Evolutionary conservation across 53 echinoderm and acorn worm species (phyloP).

Genomic region (Arbacia lixula): DNA sequence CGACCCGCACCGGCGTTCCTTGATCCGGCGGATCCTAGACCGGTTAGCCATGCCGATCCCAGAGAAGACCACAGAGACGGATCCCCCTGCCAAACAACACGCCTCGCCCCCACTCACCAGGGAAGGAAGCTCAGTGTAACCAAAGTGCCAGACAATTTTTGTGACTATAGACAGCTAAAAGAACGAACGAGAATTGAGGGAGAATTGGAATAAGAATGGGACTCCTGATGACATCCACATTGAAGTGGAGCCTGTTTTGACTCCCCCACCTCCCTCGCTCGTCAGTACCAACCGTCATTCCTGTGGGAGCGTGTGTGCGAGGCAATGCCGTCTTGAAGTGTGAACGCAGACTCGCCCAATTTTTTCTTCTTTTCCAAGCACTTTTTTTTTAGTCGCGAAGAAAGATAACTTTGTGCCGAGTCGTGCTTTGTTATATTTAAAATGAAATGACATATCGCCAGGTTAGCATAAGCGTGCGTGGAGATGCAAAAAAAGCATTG

Average conservation of each 20-base stretch:
- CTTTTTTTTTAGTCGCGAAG: constrained; percentile 18
- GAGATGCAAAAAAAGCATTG: too few species aligned
- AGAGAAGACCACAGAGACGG: too few species aligned
- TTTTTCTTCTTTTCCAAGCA: constrained; percentile 12
- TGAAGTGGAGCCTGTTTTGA: not conserved
- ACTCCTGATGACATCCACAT: not conserved
- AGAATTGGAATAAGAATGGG: too few species aligned
- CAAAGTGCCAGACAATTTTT: constrained; percentile 49
- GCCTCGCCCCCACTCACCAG: constrained; percentile 2
- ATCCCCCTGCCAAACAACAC: too few species aligned
- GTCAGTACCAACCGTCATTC: constrained; percentile 8
- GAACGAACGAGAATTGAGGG: constrained; percentile 9
- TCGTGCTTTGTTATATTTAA: constrained; percentile 14
- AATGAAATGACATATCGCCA: too few species aligned
- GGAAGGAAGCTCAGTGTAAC: constrained; percentile 40
- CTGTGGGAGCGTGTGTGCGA: constrained; percentile 56
- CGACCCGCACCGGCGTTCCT: constrained; percentile 9
- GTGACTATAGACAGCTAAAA: constrained; percentile 17
- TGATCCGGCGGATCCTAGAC: constrained; percentile 29
- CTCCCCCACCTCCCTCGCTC: constrained; percentile 7
- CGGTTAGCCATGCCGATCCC: not conserved
- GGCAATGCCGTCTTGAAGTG: constrained; percentile 46
- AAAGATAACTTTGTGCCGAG: constrained; percentile 7
- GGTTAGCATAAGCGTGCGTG: too few species aligned
- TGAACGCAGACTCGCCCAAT: constrained; percentile 20